Conservation (phyloP, 1,140 invertebrate genomes). For the Bilobella aurantiaca region DNA sequence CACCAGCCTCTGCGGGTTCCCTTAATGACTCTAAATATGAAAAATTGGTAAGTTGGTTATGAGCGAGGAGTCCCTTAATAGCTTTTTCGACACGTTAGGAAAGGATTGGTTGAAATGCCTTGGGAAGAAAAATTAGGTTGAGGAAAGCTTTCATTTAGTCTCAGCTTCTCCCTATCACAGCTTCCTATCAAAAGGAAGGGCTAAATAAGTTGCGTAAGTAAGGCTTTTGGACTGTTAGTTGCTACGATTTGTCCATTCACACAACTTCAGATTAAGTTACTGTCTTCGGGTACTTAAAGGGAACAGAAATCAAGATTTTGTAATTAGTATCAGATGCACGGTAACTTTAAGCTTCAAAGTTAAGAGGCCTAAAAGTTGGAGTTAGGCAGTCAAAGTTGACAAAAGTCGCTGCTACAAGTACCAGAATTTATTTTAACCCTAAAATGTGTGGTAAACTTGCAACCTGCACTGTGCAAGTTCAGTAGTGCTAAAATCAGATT, state of each 20-base stretch:
- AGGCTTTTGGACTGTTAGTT: too few species aligned
- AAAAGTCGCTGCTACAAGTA: too few species aligned
- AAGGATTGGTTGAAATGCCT: not conserved
- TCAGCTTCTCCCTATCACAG: too few species aligned
- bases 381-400: too few species aligned
- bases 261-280: not conserved
- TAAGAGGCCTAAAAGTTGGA: too few species aligned
- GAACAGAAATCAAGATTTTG: not conserved
- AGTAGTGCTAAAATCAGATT: too few species aligned
- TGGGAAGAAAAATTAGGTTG: not conserved
- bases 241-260: not conserved
- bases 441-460: too few species aligned
- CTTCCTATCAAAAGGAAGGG: too few species aligned
- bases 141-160: not conserved
- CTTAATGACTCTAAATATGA: not conserved
- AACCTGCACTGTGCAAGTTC: too few species aligned
- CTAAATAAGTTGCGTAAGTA: too few species aligned
- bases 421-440: too few species aligned
- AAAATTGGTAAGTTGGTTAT: not conserved
- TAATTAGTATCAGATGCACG: not conserved
- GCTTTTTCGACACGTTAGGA: not conserved
- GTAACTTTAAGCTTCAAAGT: not conserved
- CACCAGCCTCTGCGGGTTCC: not conserved
- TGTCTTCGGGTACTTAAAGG: not conserved
- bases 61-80: not conserved